phyloP scores from a whole-genome alignment of 2,888 invertebrate species.

The Nemotelus pantherinus region DNA sequence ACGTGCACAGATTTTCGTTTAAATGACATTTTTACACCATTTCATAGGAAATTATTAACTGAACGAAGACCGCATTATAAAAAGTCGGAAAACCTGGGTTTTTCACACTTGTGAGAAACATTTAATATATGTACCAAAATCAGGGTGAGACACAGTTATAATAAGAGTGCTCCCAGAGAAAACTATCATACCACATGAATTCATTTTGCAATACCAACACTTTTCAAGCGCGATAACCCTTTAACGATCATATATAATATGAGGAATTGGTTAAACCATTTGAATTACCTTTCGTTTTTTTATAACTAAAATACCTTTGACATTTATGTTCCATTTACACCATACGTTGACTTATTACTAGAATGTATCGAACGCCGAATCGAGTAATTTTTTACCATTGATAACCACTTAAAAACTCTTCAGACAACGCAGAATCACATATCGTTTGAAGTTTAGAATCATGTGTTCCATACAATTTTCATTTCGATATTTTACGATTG shows the following conservation, averaged over 20 bases:
- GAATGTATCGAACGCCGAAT: background rate
- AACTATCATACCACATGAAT: slow-evolving; percentile 19
- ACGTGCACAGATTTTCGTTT: slow-evolving; percentile 23
- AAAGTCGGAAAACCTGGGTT: slow-evolving; percentile 16
- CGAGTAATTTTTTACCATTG: background rate
- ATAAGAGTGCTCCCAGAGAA: background rate
- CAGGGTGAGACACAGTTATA: slow-evolving; percentile 5
- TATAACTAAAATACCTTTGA: slow-evolving; percentile 1
- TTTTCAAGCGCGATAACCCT: slow-evolving; percentile 26
- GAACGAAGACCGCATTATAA: slow-evolving; percentile 39
- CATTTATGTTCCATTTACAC: slow-evolving; percentile 2
- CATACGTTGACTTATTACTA: slow-evolving; percentile 11
- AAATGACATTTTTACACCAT: slow-evolving; percentile 1
- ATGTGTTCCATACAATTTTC: background rate
- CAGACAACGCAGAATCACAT: too few species aligned
- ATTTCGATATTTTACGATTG: background rate
- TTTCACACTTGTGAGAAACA: slow-evolving; percentile 6
- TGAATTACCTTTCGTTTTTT: slow-evolving; percentile 19
- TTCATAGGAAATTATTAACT: slow-evolving; percentile 1
- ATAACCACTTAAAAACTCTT: background rate
- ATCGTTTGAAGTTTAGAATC: background rate
- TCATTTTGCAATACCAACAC: background rate
- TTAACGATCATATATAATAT: slow-evolving; percentile 36
- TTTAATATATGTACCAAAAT: background rate
- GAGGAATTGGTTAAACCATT: slow-evolving; percentile 1